These are phyloP conservation scores for Palythoa caribaeorum DNA, from an alignment of 92 coral and sea anemone genomes.

Conservation along the genomic window DNA sequence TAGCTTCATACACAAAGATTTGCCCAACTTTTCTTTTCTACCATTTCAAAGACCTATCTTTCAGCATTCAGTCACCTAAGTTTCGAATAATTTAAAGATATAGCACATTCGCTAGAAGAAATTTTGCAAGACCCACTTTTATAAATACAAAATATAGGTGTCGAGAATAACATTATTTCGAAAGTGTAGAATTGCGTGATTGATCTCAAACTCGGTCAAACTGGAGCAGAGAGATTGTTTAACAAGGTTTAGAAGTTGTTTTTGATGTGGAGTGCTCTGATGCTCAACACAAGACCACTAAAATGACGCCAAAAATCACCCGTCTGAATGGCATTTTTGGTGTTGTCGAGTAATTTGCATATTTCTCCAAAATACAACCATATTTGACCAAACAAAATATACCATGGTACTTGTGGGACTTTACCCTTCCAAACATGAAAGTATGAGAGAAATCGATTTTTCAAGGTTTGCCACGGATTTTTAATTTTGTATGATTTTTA, in stretches of 20 bases:
- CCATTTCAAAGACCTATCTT: constrained; percentile 35
- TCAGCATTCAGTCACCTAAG: constrained; percentile 22
- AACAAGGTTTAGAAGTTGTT: constrained; percentile 44
- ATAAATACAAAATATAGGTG: constrained; percentile 32
- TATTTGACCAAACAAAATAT: too few relatives aligned
- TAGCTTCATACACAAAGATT: constrained; percentile 54
- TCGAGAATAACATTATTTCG: constrained; percentile 19
- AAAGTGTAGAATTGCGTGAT: constrained; percentile 36
- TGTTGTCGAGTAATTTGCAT: too few relatives aligned
- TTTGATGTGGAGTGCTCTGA: constrained; percentile 25
- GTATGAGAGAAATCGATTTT: too few relatives aligned
- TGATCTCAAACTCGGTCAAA: constrained; percentile 34
- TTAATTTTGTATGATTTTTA: too few relatives aligned
- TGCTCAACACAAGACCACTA: not conserved
- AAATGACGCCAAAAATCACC: not conserved
- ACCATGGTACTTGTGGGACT: too few relatives aligned
- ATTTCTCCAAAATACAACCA: too few relatives aligned
- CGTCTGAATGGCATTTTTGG: not conserved
- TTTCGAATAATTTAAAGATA: constrained; percentile 20
- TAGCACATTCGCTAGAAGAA: constrained; percentile 30
- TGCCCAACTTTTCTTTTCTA: constrained; percentile 54
- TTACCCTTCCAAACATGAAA: too few relatives aligned
- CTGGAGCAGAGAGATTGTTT: constrained; percentile 47
- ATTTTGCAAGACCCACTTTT: constrained; percentile 26
- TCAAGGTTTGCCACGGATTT: too few relatives aligned